Base-by-base conservation (phyloP, 2,888 invertebrate genomes). In the Allolobophora icterica region DNA sequence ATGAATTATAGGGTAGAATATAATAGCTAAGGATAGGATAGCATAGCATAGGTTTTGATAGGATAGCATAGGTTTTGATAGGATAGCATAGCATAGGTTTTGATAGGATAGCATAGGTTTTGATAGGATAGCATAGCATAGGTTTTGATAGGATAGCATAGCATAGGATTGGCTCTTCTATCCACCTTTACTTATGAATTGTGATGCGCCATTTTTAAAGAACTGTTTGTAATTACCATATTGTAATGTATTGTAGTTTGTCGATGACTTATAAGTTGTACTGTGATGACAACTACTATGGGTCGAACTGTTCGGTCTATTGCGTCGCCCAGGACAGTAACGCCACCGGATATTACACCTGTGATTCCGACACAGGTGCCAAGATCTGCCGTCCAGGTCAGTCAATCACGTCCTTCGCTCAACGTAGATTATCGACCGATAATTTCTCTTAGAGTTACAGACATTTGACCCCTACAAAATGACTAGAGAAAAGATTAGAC, bases 231-330 rank as follows among this genome's bases (percentile, higher is more conserved):
- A 90, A 33, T 84, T 84, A n/a, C 17, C 6, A 84, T 40, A 24
- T 34, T 71, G n/a, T 83, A 33, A n/a, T 52, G 35, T 89, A 45
- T 89, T 33, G 19, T 90, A 92, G 92, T 38, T 89, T 91, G 33
- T 58, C 35, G 38, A 84, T 92, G 33, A 87, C 71, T 15, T 91
- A 90, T 30, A 35, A 90, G 24, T 89, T 91, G 21, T 91, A 90
- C 89, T 92, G 92, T 83, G 92, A 92, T 71, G 84, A 34, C 11
- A 71, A 92, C 87, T 92, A 40, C 91, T 92, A 91, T 45, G 92
- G 92, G 1, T 4, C 33, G 3, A 91, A 89, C 52, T 92, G 92
- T 52, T 38, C 83, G 11, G 89, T 52, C 34, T 34, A 90, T 87
- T 93, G 92, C 89, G 33, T 45, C 5, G 38, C 84, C 8, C 89